Percentiles rank a stretch among this genome's conserved stretches.
phyloP scores from a whole-genome alignment of 2,888 invertebrate genomes.

The Congeria kusceri region DNA sequence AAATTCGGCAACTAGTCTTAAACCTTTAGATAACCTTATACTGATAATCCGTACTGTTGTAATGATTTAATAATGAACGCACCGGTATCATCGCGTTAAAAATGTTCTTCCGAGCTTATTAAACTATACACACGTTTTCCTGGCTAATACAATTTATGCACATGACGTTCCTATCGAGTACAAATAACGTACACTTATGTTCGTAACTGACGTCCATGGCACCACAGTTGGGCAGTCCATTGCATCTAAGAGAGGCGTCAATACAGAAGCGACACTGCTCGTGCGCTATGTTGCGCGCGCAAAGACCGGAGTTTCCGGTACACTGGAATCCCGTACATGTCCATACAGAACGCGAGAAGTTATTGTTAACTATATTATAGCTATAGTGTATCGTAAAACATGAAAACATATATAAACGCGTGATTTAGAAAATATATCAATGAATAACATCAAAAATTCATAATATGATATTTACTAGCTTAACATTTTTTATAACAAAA shows the following conservation, averaged over 20 bases:
- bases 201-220: constrained; percentile 82
- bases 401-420: too few relatives aligned
- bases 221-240: constrained; percentile 91
- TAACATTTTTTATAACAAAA: too few relatives aligned
- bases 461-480: too few relatives aligned
- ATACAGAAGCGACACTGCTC: constrained; percentile 88
- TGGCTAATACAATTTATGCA: too few relatives aligned
- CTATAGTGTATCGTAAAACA: too few relatives aligned
- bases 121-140: too few relatives aligned
- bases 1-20: background rate
- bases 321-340: constrained; percentile 78
- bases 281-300: constrained; percentile 21
- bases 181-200: constrained; percentile 76
- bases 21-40: background rate
- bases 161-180: background rate
- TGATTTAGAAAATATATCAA: too few relatives aligned
- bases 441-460: too few relatives aligned
- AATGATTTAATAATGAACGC: background rate
- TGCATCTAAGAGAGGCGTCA: constrained; percentile 89
- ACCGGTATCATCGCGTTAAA: too few relatives aligned
- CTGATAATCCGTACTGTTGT: background rate
- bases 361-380: background rate
- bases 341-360: constrained; percentile 54
- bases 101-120: too few relatives aligned
- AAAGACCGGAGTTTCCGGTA: constrained; percentile 46